Evolutionary conservation across 2,888 invertebrate genomes (phyloP).

Genomic region (Agriopis aurantiaria): DNA sequence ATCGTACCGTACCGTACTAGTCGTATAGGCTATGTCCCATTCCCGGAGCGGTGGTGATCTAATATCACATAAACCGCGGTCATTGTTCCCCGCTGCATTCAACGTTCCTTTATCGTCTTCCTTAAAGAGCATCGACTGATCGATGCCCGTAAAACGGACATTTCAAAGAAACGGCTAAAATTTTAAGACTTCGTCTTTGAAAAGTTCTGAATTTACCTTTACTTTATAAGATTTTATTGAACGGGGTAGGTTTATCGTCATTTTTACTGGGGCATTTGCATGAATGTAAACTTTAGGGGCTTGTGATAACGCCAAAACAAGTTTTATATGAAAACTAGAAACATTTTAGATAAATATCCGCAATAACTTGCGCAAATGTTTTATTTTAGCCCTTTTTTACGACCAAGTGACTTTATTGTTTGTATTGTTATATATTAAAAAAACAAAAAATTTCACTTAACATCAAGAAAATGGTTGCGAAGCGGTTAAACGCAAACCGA

Average conservation of each 20-base stretch:
- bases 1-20: too few species aligned
- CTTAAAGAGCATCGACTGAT: conserved; percentile 40
- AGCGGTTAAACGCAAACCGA: too few species aligned
- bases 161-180: conserved; percentile 44
- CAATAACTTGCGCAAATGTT: too few species aligned
- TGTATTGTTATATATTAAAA: too few species aligned
- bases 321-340: background rate
- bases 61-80: conserved; percentile 36
- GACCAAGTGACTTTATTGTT: too few species aligned
- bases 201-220: conserved; percentile 42
- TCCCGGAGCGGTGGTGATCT: conserved; percentile 20
- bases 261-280: conserved; percentile 27
- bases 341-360: background rate
- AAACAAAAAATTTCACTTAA: too few species aligned
- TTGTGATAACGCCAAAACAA: background rate
- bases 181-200: conserved; percentile 46
- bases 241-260: conserved; percentile 38
- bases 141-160: conserved; percentile 44
- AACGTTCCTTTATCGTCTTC: conserved; percentile 38
- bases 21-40: conserved; percentile 4
- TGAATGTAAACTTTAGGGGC: conserved; percentile 6
- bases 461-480: too few species aligned
- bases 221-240: conserved; percentile 41
- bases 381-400: too few species aligned
- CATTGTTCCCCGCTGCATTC: conserved; percentile 37